These are phyloP conservation scores for Diogma glabrata DNA, from an alignment of 2,888 invertebrate species.

Conservation along the genomic window DNA sequence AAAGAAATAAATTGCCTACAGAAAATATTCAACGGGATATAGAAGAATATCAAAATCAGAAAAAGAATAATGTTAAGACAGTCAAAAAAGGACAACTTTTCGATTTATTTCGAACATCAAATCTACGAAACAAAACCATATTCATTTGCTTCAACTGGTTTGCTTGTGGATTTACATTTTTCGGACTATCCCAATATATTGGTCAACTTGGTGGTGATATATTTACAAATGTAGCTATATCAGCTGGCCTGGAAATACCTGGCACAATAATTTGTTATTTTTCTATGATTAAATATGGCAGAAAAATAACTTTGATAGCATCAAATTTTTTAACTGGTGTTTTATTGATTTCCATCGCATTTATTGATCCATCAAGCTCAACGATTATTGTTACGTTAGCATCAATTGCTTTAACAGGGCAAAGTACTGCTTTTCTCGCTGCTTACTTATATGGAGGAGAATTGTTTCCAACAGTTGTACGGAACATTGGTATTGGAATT, in stretches of 20 bases:
- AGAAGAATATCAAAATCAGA: constrained; percentile 40
- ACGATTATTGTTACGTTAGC: constrained; percentile 52
- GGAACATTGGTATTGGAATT: constrained; percentile 76
- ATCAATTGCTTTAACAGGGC: constrained; percentile 65
- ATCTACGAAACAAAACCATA: constrained; percentile 56
- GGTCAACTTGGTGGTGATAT: constrained; percentile 69
- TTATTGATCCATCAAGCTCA: constrained; percentile 36
- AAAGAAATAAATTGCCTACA: constrained; percentile 41
- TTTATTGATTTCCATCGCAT: constrained; percentile 50
- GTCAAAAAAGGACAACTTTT: constrained; percentile 43
- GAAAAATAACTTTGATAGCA: constrained; percentile 52
- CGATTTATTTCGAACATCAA: constrained; percentile 57
- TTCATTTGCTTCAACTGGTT: constrained; percentile 71
- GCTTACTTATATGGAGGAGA: constrained; percentile 82
- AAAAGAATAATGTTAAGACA: constrained; percentile 6
- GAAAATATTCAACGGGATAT: constrained; percentile 39
- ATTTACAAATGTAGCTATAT: constrained; percentile 73
- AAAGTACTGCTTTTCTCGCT: constrained; percentile 72
- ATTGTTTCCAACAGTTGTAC: constrained; percentile 76
- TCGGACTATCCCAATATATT: constrained; percentile 77
- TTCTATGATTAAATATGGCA: constrained; percentile 52
- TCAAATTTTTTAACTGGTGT: constrained; percentile 53
- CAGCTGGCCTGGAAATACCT: constrained; percentile 56
- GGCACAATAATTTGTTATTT: constrained; percentile 53
- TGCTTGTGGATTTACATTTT: constrained; percentile 76